phyloP scores from a whole-genome alignment of 2,113 vertebrate genomes.

The Percina caprodes region DNA sequence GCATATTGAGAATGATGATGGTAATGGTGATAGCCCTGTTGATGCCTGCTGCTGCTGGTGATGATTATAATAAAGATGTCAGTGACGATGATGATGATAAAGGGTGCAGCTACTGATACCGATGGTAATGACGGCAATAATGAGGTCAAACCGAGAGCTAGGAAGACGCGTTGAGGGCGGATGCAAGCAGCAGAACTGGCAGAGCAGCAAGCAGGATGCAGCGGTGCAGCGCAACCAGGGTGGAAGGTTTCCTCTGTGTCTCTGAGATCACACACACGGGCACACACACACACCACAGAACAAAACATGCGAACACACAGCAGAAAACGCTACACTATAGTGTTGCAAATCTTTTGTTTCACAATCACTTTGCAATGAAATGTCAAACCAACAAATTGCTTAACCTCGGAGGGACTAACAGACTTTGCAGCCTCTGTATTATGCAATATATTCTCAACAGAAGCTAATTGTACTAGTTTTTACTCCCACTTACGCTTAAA shows the following conservation, averaged over 20 bases:
- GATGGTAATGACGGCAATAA: conserved; percentile 61
- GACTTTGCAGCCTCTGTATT: conserved; percentile 38
- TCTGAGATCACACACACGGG: conserved; percentile 44
- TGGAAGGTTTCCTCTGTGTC: conserved; percentile 69
- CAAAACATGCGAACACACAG: conserved; percentile 9
- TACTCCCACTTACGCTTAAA: conserved; percentile 31
- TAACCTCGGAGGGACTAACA: conserved; percentile 9
- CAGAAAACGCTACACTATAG: not conserved
- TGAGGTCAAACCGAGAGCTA: conserved; percentile 69
- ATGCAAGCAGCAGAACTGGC: conserved; percentile 56
- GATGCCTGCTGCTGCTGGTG: conserved; percentile 36
- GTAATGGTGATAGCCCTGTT: conserved; percentile 19
- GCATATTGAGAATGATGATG: conserved; percentile 54
- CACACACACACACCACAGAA: conserved; percentile 5
- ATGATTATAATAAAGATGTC: conserved; percentile 49
- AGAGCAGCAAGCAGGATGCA: conserved; percentile 66
- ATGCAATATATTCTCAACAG: conserved; percentile 40
- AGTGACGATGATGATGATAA: conserved; percentile 10
- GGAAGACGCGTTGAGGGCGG: conserved; percentile 43
- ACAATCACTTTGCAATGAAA: conserved; percentile 27
- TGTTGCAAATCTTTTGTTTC: conserved; percentile 34
- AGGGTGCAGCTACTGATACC: conserved; percentile 42
- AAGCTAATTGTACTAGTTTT: conserved; percentile 51
- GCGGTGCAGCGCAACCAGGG: conserved; percentile 71
- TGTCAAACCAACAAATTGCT: not conserved